Evolutionary conservation across 2,888 invertebrate species (phyloP).

Genomic region (Netelia virgata): DNA sequence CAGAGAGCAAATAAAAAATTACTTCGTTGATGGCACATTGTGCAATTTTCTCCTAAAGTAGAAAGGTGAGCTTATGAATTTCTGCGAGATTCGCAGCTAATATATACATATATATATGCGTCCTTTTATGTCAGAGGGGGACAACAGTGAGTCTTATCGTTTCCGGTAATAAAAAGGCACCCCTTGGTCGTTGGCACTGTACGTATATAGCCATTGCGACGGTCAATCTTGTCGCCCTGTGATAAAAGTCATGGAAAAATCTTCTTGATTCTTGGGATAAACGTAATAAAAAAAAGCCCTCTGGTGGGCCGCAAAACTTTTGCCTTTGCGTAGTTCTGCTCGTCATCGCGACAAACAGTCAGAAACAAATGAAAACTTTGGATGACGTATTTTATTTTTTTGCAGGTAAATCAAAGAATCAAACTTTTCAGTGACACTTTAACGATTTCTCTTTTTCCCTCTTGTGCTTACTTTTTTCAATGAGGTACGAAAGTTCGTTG

Average conservation of each 20-base stretch:
- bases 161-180: conserved; percentile 38
- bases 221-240: conserved; percentile 12
- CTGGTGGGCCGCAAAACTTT: background rate
- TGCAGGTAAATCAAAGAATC: background rate
- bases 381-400: background rate
- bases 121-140: background rate
- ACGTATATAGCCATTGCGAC: background rate
- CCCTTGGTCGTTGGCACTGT: conserved; percentile 10
- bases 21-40: conserved; percentile 6
- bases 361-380: background rate
- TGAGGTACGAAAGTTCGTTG: background rate
- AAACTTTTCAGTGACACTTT: background rate
- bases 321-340: background rate
- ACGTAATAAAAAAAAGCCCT: conserved; percentile 31
- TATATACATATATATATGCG: background rate
- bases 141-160: conserved; percentile 16
- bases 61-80: conserved; percentile 12
- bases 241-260: conserved; percentile 22
- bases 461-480: background rate
- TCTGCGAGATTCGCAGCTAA: background rate
- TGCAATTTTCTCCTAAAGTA: background rate
- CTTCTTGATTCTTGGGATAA: conserved; percentile 21
- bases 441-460: background rate
- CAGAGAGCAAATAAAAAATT: conserved; percentile 5
- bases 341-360: background rate